These are phyloP conservation scores for Echiichthys vipera DNA, from an alignment of 2,797 vertebrate species.

Conservation along the genomic window DNA sequence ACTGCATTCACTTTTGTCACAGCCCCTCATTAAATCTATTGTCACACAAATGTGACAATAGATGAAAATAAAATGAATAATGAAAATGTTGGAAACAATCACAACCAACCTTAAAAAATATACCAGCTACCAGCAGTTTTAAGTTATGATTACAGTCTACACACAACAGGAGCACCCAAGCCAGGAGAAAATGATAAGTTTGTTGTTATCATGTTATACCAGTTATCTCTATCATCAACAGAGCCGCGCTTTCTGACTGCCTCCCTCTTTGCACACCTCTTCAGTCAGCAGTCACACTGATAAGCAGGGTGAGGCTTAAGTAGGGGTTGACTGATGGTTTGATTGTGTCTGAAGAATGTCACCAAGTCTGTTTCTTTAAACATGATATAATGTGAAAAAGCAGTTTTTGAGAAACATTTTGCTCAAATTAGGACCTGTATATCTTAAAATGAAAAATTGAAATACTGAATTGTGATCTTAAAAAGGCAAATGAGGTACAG, in stretches of 20 bases:
- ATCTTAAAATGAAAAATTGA: not conserved
- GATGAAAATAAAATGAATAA: not conserved
- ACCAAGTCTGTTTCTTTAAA: not conserved
- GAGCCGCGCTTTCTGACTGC: not conserved
- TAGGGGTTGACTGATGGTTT: not conserved
- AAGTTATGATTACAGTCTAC: not conserved
- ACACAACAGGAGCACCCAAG: not conserved
- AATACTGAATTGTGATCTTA: not conserved
- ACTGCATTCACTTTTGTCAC: not conserved
- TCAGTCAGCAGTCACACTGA: constrained; percentile 28
- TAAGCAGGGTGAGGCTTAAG: constrained; percentile 27
- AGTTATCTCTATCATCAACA: not conserved
- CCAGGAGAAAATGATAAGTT: constrained; percentile 17
- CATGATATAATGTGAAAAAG: not conserved
- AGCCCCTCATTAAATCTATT: not conserved
- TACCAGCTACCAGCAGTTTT: not conserved
- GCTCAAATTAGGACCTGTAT: too few species aligned
- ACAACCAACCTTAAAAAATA: not conserved
- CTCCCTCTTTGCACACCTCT: not conserved
- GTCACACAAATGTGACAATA: too few species aligned
- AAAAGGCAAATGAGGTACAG: not conserved
- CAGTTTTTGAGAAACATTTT: too few species aligned
- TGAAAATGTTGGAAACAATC: not conserved
- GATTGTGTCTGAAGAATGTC: constrained; percentile 12
- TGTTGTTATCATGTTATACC: not conserved